Conservation (phyloP, 2,888 invertebrate species). For the Loripinus fragilis region DNA sequence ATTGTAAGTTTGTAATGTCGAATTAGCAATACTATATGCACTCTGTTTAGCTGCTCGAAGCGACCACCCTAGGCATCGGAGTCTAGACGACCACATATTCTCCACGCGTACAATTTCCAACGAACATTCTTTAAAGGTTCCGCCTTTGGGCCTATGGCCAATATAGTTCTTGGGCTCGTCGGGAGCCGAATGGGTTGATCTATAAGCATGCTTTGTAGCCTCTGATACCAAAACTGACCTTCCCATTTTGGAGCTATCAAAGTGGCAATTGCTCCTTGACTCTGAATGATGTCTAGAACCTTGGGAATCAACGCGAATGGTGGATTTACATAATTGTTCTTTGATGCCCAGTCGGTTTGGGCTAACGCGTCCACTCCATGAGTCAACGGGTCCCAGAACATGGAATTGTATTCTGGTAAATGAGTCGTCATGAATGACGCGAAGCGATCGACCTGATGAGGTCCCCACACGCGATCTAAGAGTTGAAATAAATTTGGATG, state of each 20-base stretch:
- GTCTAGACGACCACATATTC: slow-evolving; percentile 24
- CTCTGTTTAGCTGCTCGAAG: no score
- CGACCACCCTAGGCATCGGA: slow-evolving; percentile 18
- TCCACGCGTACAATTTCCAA: slow-evolving; percentile 36
- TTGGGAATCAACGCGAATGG: slow-evolving; percentile 23
- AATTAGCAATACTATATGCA: slow-evolving; percentile 13
- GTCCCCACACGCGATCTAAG: slow-evolving; percentile 7
- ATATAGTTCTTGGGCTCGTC: background rate
- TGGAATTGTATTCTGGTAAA: background rate
- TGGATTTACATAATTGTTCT: background rate
- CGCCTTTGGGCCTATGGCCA: background rate
- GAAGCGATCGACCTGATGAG: slow-evolving; percentile 4
- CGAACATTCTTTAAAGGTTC: slow-evolving; percentile 31
- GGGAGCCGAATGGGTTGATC: slow-evolving; percentile 21
- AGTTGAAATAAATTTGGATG: background rate
- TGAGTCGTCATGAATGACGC: slow-evolving; percentile 9
- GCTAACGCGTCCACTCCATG: slow-evolving; percentile 11
- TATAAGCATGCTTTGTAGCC: slow-evolving; percentile 15
- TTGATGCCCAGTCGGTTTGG: background rate
- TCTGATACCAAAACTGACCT: slow-evolving; percentile 30
- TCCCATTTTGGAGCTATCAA: slow-evolving; percentile 27
- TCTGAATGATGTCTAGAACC: background rate
- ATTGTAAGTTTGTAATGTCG: background rate
- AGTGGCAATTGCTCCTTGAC: slow-evolving; percentile 24
- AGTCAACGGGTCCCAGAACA: slow-evolving; percentile 2